phyloP scores from a whole-genome alignment of 2,888 invertebrate species.

The Drosophila putrida region DNA sequence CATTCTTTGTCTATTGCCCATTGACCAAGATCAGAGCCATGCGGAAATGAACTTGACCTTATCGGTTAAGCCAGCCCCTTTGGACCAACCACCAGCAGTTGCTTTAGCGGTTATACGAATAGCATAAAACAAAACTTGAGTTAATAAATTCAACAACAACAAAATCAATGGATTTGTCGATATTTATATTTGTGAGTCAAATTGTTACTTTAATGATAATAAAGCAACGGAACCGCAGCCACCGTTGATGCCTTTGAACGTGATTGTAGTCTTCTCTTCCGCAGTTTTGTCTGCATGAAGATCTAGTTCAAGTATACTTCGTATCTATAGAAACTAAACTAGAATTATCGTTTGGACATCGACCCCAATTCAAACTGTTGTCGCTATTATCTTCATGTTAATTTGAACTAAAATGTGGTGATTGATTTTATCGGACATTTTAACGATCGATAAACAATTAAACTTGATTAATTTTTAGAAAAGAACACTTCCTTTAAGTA shows the following conservation, averaged over 20 bases:
- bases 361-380: constrained; percentile 14
- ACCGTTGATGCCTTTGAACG: constrained; percentile 40
- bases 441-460: constrained; percentile 36
- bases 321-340: constrained; percentile 27
- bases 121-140: constrained; percentile 56
- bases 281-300: constrained; percentile 48
- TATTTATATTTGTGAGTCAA: constrained; percentile 62
- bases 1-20: constrained; percentile 39
- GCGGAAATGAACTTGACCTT: constrained; percentile 80
- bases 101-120: constrained; percentile 46
- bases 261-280: constrained; percentile 52
- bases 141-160: constrained; percentile 65
- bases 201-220: constrained; percentile 60
- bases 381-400: not conserved
- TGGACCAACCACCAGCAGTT: constrained; percentile 34
- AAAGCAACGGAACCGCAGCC: constrained; percentile 62
- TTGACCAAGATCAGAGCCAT: constrained; percentile 44
- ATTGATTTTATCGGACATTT: constrained; percentile 10
- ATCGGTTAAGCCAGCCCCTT: constrained; percentile 43
- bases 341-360: constrained; percentile 38
- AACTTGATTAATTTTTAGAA: not conserved
- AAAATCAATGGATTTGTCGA: constrained; percentile 37
- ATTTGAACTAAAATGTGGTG: not conserved
- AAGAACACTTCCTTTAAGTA: not conserved
- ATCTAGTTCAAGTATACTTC: constrained; percentile 65